Percentiles rank a stretch among this genome's conserved stretches.
These are phyloP conservation scores for Poecilia wingei DNA, from an alignment of 2,797 vertebrate genomes.

Conservation along the genomic window DNA sequence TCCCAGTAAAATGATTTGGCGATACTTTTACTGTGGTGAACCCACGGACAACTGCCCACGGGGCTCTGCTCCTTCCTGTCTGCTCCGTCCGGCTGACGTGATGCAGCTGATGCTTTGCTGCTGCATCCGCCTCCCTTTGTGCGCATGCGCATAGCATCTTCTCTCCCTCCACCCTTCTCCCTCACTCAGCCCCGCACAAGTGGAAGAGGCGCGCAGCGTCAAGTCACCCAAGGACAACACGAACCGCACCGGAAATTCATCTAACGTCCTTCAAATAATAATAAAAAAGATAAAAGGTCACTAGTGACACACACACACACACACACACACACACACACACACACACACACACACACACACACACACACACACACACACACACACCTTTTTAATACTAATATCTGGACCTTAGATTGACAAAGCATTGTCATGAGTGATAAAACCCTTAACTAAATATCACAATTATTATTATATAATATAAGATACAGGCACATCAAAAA, in stretches of 20 bases:
- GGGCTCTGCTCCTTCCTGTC: background rate
- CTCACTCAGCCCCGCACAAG: slow-evolving; percentile 34
- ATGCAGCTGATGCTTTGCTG: slow-evolving; percentile 15
- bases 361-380: background rate
- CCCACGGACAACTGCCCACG: background rate
- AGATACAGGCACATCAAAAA: background rate
- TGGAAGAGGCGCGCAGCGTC: slow-evolving; percentile 23
- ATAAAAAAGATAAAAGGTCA: background rate
- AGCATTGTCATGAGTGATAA: background rate
- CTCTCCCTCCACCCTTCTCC: background rate
- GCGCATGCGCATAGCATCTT: slow-evolving; percentile 70
- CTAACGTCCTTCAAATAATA: background rate
- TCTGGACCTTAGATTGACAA: background rate
- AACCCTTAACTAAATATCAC: background rate
- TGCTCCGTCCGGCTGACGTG: background rate
- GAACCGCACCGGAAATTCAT: slow-evolving; percentile 14
- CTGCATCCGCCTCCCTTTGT: slow-evolving; percentile 56
- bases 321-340: background rate
- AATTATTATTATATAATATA: background rate
- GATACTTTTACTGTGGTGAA: background rate
- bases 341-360: too few relatives aligned
- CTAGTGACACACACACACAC: background rate
- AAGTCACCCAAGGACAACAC: slow-evolving; percentile 13
- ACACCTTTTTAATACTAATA: background rate
- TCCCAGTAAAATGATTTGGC: background rate